A percentile compares a stretch with the other conserved stretches of the same genome.
These are phyloP conservation scores for Lissonota sp. DNA, from an alignment of 2,888 invertebrate genomes.

Conservation along the genomic window DNA sequence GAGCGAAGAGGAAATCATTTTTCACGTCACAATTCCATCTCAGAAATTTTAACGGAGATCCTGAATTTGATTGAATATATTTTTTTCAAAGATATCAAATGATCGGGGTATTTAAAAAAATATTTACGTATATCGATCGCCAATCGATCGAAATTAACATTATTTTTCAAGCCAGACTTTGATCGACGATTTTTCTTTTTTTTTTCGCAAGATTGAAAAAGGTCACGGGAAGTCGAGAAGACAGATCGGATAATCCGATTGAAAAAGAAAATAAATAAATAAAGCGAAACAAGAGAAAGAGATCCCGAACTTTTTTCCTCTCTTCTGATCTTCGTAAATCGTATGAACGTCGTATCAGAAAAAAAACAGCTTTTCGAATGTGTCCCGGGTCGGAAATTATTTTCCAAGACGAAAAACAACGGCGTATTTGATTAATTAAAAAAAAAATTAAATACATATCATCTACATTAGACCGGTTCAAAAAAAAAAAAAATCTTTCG, in stretches of 20 bases:
- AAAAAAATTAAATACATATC: constrained; percentile 55
- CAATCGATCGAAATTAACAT: too few species aligned
- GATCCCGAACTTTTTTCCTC: constrained; percentile 50
- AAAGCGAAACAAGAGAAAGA: constrained; percentile 34
- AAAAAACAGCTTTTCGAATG: constrained; percentile 4
- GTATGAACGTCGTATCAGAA: constrained; percentile 3
- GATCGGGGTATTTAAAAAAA: neutral
- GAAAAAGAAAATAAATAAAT: neutral
- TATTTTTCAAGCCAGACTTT: too few species aligned
- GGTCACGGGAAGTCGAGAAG: constrained; percentile 63
- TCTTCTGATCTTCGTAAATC: constrained; percentile 41
- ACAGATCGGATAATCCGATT: constrained; percentile 15
- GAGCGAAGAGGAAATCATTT: constrained; percentile 52
- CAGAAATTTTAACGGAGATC: neutral
- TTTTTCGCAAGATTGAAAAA: constrained; percentile 42
- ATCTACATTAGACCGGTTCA: constrained; percentile 51
- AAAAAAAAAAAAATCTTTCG: constrained; percentile 60
- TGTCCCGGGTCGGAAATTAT: neutral
- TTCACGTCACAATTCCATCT: neutral
- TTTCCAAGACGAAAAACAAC: neutral
- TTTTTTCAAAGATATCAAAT: neutral
- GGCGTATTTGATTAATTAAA: neutral
- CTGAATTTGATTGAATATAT: neutral
- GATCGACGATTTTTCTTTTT: neutral
- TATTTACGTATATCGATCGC: neutral